phyloP scores from a whole-genome alignment of 2,113 vertebrate genomes.

The Cryptotis parvus region DNA sequence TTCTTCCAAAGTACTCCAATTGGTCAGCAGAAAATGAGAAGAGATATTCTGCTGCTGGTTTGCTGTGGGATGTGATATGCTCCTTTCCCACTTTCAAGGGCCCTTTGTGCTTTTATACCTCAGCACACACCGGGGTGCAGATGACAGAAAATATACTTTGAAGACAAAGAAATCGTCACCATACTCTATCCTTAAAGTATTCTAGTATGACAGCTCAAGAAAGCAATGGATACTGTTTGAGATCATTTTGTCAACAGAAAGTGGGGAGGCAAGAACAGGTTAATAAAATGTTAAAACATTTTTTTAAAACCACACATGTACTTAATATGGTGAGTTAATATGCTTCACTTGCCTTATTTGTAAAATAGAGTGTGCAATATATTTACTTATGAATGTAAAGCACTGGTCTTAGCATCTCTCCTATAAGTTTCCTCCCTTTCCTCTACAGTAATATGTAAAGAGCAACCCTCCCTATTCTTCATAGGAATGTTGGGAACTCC shows the following conservation, averaged over 20 bases:
- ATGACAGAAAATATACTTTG: neutral
- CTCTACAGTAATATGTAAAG: neutral
- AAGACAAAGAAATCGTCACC: neutral
- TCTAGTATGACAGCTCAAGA: neutral
- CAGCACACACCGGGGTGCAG: neutral
- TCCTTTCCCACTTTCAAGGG: neutral
- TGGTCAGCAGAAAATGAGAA: constrained; percentile 23
- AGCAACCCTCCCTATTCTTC: neutral
- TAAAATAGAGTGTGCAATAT: neutral
- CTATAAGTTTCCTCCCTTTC: neutral
- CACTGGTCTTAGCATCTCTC: neutral
- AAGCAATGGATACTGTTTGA: neutral
- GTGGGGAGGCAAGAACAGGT: neutral
- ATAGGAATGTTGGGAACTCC: neutral
- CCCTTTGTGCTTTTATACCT: neutral
- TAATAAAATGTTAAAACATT: neutral
- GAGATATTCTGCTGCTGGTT: neutral
- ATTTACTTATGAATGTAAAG: neutral
- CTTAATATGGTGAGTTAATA: neutral
- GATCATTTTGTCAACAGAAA: constrained; percentile 1
- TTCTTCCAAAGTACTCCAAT: neutral
- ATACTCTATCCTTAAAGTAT: neutral
- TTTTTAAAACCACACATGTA: neutral
- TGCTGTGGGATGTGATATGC: neutral
- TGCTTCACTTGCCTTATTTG: neutral